phyloP scores from a whole-genome alignment of 2,888 invertebrate genomes.

The Agrilus mali region DNA sequence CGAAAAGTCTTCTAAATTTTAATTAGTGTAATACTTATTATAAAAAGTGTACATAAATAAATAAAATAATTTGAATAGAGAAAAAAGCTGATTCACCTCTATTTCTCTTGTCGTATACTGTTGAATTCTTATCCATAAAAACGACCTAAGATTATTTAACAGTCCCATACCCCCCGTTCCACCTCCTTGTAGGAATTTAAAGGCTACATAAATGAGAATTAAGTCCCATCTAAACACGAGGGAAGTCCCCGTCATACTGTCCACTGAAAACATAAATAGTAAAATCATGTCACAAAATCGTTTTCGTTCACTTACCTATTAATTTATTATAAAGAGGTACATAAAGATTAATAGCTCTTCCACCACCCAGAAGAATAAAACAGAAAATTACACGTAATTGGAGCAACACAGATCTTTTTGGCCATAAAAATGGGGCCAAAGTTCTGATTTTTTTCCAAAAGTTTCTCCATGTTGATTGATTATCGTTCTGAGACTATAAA shows the following conservation, averaged over 20 bases:
- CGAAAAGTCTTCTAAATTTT: too few species aligned
- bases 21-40: too few species aligned
- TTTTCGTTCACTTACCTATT: conserved; percentile 54
- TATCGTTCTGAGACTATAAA: conserved; percentile 37
- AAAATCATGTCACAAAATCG: too few species aligned
- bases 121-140: conserved; percentile 90
- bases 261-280: conserved; percentile 47
- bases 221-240: conserved; percentile 76
- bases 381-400: conserved; percentile 78
- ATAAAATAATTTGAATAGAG: not conserved
- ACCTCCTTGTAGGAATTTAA: conserved; percentile 93
- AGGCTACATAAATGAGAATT: conserved; percentile 69
- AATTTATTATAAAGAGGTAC: conserved; percentile 88
- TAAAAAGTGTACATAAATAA: too few species aligned
- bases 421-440: conserved; percentile 90
- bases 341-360: conserved; percentile 78
- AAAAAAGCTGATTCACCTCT: conserved; percentile 41
- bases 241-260: conserved; percentile 50
- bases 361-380: conserved; percentile 59
- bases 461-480: conserved; percentile 66
- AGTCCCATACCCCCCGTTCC: conserved; percentile 88
- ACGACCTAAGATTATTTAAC: conserved; percentile 79
- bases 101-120: conserved; percentile 92
- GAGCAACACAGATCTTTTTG: conserved; percentile 60
- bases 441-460: conserved; percentile 65